phyloP scores from a whole-genome alignment of 2,888 invertebrate species.

The Polymixis flavicincta region DNA sequence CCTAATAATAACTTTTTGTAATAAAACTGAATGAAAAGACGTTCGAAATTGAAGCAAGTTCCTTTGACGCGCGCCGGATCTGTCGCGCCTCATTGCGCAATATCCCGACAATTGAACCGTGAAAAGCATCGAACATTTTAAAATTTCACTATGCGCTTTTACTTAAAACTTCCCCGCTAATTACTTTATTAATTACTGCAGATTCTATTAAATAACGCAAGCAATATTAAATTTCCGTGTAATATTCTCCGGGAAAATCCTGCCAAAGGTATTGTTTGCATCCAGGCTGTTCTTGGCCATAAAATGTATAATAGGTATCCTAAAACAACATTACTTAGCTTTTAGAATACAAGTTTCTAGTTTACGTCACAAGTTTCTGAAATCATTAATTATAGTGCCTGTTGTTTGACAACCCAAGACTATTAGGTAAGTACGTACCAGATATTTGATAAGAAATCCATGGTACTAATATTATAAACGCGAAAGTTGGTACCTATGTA shows the following conservation, averaged over 20 bases:
- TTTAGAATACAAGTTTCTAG: conserved; percentile 35
- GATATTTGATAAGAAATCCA: conserved; percentile 38
- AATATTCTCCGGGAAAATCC: conserved; percentile 7
- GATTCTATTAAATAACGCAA: conserved; percentile 39
- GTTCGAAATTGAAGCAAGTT: conserved; percentile 75
- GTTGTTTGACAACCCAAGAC: conserved; percentile 10
- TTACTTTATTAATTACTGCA: conserved; percentile 48
- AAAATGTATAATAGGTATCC: conserved; percentile 40
- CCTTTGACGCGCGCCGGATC: conserved; percentile 75
- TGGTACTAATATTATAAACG: no score
- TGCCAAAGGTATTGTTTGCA: conserved; percentile 33
- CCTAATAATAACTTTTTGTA: conserved; percentile 61
- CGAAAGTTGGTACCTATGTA: no score
- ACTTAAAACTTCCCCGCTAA: conserved; percentile 42
- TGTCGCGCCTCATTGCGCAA: conserved; percentile 77
- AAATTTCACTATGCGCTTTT: conserved; percentile 65
- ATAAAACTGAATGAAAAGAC: conserved; percentile 61
- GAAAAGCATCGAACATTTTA: conserved; percentile 70
- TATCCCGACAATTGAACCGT: conserved; percentile 72
- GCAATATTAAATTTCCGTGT: conserved; percentile 24
- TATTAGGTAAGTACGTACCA: conserved; percentile 15
- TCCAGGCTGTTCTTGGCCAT: conserved; percentile 19
- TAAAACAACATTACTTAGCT: conserved; percentile 46
- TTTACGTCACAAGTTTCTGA: conserved; percentile 33
- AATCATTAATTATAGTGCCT: conserved; percentile 42